Evolutionary conservation across 2,888 invertebrate genomes (phyloP).

Genomic region (Luperina testacea): DNA sequence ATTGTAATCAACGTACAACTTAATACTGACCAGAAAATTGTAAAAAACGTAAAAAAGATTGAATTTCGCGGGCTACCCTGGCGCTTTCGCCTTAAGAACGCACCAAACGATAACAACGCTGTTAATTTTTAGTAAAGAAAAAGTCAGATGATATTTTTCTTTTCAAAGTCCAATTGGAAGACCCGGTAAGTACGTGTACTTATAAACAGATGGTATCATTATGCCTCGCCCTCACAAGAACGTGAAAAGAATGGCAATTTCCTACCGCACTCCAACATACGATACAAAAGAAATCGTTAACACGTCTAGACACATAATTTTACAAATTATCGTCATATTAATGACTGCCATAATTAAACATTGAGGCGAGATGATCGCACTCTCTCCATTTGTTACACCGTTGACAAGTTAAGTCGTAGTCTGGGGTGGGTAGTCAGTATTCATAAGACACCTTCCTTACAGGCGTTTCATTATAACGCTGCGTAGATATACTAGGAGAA

Average conservation of each 20-base stretch:
- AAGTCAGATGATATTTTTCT: neutral
- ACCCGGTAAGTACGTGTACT: slow-evolving; percentile 9
- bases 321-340: slow-evolving; percentile 61
- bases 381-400: slow-evolving; percentile 82
- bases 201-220: slow-evolving; percentile 11
- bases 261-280: slow-evolving; percentile 11
- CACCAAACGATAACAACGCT: no score
- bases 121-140: neutral
- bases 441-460: slow-evolving; percentile 85
- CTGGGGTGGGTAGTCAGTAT: slow-evolving; percentile 82
- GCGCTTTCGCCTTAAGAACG: neutral
- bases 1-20: no score
- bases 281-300: slow-evolving; percentile 54
- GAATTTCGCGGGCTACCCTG: no score
- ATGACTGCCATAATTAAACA: slow-evolving; percentile 76
- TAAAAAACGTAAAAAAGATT: no score
- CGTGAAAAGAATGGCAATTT: slow-evolving; percentile 41
- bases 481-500: slow-evolving; percentile 70
- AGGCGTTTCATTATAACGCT: slow-evolving; percentile 67
- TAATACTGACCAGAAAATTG: no score
- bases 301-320: slow-evolving; percentile 61
- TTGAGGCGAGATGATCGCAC: slow-evolving; percentile 76
- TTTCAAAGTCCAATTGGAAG: neutral
- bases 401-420: slow-evolving; percentile 87
- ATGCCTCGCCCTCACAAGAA: slow-evolving; percentile 12